These are phyloP conservation scores for Torymus texanus DNA, from an alignment of 2,888 invertebrate species.

Conservation along the genomic window DNA sequence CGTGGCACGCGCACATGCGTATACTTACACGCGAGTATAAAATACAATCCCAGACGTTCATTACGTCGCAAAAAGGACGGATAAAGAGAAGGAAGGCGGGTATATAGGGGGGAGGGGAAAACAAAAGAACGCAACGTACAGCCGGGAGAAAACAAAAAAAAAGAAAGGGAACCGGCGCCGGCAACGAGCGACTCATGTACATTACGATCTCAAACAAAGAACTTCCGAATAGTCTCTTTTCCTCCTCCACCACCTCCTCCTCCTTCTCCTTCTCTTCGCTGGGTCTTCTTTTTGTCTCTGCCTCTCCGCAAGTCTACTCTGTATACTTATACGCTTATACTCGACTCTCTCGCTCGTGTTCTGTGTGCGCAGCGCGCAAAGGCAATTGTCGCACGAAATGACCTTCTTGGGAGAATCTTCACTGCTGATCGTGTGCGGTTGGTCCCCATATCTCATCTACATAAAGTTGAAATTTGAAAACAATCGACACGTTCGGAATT, in stretches of 20 bases:
- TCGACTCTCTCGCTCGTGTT: no score
- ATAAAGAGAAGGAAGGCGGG: no score
- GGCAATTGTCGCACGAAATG: no score
- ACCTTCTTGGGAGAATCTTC: no score
- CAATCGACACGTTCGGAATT: neutral
- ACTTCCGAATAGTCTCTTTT: constrained; percentile 40
- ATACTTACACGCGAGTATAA: neutral
- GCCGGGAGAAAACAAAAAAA: constrained; percentile 11
- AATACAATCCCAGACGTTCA: constrained; percentile 39
- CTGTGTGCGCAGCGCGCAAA: no score
- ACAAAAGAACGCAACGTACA: constrained; percentile 18
- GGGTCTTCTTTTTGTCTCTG: neutral
- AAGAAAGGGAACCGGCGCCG: neutral
- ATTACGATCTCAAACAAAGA: constrained; percentile 42
- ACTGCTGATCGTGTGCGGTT: no score
- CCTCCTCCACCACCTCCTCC: neutral
- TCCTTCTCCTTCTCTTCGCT: neutral
- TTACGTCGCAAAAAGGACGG: neutral
- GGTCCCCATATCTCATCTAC: neutral
- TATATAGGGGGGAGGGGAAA: neutral
- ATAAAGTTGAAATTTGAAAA: neutral
- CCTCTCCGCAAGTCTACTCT: neutral
- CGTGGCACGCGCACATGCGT: neutral
- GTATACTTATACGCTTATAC: no score
- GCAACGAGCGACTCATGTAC: constrained; percentile 11